A percentile compares a stretch with the other conserved stretches of the same genome.
phyloP scores from a whole-genome alignment of 1,140 invertebrate species.

The Lucilia sericata region DNA sequence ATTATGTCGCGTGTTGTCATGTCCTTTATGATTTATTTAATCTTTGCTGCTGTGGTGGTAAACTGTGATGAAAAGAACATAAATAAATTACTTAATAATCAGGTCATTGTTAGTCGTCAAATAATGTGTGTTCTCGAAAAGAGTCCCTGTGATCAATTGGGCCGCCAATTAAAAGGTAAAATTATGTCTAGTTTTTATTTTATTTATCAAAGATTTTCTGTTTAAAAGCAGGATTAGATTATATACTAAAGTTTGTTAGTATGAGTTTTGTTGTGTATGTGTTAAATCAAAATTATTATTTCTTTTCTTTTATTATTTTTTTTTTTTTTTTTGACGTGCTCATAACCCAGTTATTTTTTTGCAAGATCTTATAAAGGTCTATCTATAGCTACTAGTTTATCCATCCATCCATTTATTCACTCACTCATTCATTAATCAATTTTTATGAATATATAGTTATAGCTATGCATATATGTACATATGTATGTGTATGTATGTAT shows the following conservation, averaged over 20 bases:
- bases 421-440: neutral
- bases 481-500: neutral
- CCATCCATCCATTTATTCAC: neutral
- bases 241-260: too few relatives aligned
- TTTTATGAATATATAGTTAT: neutral
- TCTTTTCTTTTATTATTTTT: too few relatives aligned
- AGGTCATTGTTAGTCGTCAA: constrained; percentile 65
- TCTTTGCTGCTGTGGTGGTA: constrained; percentile 35
- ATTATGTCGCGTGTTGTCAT: constrained; percentile 16
- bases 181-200: neutral
- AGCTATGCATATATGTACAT: neutral
- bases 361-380: constrained; percentile 14
- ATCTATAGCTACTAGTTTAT: neutral
- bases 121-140: constrained; percentile 69
- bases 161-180: constrained; percentile 69
- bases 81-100: constrained; percentile 61
- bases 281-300: neutral
- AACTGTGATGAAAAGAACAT: constrained; percentile 61
- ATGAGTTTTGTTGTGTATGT: neutral
- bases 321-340: neutral
- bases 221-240: too few relatives aligned
- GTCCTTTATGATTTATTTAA: constrained; percentile 30
- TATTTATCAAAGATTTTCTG: neutral
- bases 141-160: constrained; percentile 69
- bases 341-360: constrained; percentile 12